A percentile compares a stretch with the other conserved stretches of the same genome.
Evolutionary conservation across 2,888 invertebrate genomes (phyloP).

Genomic region (Notodonta ziczac): DNA sequence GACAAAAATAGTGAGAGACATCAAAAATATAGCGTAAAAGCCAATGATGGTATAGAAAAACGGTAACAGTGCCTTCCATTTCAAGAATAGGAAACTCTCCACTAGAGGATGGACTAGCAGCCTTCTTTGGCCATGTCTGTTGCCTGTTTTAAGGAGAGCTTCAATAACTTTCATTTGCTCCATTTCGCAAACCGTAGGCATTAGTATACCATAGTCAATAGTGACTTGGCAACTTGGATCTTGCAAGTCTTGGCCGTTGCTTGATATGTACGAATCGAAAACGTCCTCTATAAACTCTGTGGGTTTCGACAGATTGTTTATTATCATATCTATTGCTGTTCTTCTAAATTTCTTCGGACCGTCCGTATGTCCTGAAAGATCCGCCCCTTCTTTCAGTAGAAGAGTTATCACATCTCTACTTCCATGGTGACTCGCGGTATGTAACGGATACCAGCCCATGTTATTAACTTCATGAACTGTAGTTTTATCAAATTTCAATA

Average conservation of each 20-base stretch:
- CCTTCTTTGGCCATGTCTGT: conserved; percentile 73
- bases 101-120: conserved; percentile 83
- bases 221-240: conserved; percentile 71
- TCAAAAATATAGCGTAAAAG: conserved; percentile 77
- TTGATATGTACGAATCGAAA: conserved; percentile 78
- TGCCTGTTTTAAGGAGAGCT: conserved; percentile 80
- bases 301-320: conserved; percentile 79
- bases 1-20: conserved; percentile 77
- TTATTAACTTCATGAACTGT: conserved; percentile 73
- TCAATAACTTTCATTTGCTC: conserved; percentile 84
- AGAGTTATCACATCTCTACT: conserved; percentile 83
- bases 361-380: conserved; percentile 69
- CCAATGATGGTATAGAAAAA: conserved; percentile 82
- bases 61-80: conserved; percentile 82
- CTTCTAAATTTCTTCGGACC: conserved; percentile 68
- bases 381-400: conserved; percentile 74
- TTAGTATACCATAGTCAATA: conserved; percentile 78
- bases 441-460: conserved; percentile 64
- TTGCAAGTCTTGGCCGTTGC: conserved; percentile 66
- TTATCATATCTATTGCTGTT: conserved; percentile 80
- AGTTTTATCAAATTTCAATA: conserved; percentile 68
- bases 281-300: conserved; percentile 80
- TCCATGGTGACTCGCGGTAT: conserved; percentile 82
- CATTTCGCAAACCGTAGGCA: conserved; percentile 72
- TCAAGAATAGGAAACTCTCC: conserved; percentile 83